Conservation (phyloP, 2,113 vertebrate species). For the Lipophrys pholis region DNA sequence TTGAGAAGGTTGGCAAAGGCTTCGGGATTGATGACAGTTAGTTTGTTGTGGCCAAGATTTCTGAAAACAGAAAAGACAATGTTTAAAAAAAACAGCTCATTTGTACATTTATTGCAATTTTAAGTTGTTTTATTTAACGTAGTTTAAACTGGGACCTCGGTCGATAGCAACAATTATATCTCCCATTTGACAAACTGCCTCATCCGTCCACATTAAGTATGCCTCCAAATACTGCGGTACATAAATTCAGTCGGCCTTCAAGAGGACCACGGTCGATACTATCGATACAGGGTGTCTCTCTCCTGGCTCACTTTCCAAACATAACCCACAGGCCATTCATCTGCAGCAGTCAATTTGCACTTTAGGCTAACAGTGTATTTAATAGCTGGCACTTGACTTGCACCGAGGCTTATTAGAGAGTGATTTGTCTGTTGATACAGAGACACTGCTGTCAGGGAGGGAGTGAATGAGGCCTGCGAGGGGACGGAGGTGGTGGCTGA, state of each 20-base stretch:
- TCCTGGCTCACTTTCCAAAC: conserved; percentile 74
- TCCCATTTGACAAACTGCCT: conserved; percentile 53
- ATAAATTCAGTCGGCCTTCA: conserved; percentile 58
- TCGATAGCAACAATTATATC: conserved; percentile 56
- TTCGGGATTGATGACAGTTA: conserved; percentile 86
- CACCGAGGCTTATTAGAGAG: conserved; percentile 85
- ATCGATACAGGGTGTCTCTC: conserved; percentile 81
- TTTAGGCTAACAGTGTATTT: conserved; percentile 83
- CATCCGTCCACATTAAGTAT: conserved; percentile 47
- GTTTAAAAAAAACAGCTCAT: too few relatives aligned
- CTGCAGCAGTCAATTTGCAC: conserved; percentile 88
- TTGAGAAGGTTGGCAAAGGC: conserved; percentile 87
- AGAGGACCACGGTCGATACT: conserved; percentile 85
- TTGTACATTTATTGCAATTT: conserved; percentile 1
- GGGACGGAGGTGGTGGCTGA: background rate
- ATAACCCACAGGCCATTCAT: conserved; percentile 85
- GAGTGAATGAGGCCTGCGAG: background rate
- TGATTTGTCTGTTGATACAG: conserved; percentile 90
- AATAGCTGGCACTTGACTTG: conserved; percentile 86
- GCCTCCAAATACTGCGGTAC: conserved; percentile 60
- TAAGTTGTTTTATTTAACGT: background rate
- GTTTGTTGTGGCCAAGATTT: conserved; percentile 94
- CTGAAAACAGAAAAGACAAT: conserved; percentile 76
- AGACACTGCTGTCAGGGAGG: conserved; percentile 69
- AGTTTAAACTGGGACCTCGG: conserved; percentile 34